phyloP scores from a whole-genome alignment of 2,113 vertebrate genomes.

The Elachura formosa region DNA sequence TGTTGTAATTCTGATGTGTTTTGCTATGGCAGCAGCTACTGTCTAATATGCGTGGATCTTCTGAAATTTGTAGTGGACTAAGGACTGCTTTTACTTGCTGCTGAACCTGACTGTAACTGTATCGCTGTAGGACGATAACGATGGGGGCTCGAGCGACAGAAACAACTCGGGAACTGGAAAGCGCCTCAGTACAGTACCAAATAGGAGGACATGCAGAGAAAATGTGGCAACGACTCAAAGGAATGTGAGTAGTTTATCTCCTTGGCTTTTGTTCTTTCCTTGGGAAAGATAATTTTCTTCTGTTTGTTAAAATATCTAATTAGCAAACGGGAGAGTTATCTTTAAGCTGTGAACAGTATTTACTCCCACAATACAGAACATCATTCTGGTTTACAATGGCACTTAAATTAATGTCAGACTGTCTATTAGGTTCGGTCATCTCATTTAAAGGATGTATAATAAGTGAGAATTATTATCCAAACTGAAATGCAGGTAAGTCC shows the following conservation, averaged over 20 bases:
- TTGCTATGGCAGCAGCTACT: slow-evolving; percentile 54
- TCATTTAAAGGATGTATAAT: not conserved
- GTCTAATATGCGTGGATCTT: slow-evolving; percentile 45
- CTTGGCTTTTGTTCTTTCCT: slow-evolving; percentile 39
- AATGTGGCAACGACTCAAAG: slow-evolving; percentile 83
- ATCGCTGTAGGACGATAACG: slow-evolving; percentile 60
- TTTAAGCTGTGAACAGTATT: not conserved
- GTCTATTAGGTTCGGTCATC: not conserved
- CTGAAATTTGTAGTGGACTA: slow-evolving; percentile 53
- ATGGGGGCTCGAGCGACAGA: slow-evolving; percentile 76
- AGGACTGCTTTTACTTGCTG: slow-evolving; percentile 68
- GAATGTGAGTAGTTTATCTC: slow-evolving; percentile 77
- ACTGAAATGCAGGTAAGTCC: slow-evolving; percentile 13
- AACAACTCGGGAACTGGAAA: slow-evolving; percentile 69
- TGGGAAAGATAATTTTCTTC: not conserved
- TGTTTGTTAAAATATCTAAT: slow-evolving; percentile 26
- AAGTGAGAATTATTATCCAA: not conserved
- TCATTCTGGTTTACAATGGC: not conserved
- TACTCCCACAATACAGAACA: not conserved
- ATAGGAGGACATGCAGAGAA: slow-evolving; percentile 78
- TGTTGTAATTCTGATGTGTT: slow-evolving; percentile 59
- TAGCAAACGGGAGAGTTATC: not conserved
- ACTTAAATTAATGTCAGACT: not conserved
- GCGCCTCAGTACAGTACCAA: slow-evolving; percentile 71
- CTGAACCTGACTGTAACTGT: slow-evolving; percentile 71